Conservation (phyloP, 37 sponge, comb jelly and placozoan genomes). For the Oscarella lobularis region DNA sequence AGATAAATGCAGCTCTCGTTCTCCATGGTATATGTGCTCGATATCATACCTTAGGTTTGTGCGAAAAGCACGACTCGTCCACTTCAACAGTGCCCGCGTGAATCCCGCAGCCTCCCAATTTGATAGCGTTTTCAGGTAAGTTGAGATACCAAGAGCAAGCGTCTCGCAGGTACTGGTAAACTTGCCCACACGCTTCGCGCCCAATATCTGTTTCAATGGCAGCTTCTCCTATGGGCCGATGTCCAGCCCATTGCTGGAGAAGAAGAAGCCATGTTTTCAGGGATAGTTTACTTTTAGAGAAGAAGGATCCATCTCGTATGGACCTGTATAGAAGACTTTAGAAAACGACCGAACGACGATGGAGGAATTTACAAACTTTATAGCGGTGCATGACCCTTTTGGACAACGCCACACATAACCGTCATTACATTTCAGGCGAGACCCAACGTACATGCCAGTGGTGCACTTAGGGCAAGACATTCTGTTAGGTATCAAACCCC, state of each 20-base stretch:
- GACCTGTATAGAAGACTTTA: not conserved
- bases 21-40: not conserved
- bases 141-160: not conserved
- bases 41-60: constrained; percentile 10
- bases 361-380: not conserved
- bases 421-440: no score
- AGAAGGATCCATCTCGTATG: not conserved
- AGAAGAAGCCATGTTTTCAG: not conserved
- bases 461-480: no score
- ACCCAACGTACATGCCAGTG: no score
- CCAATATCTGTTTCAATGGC: no score
- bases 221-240: not conserved
- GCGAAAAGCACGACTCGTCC: constrained; percentile 12
- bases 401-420: not conserved
- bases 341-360: not conserved
- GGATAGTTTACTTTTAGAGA: not conserved
- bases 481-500: no score
- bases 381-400: not conserved
- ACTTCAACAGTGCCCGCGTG: not conserved
- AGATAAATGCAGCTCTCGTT: not conserved
- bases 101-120: not conserved
- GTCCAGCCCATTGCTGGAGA: not conserved
- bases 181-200: no score
- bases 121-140: not conserved
- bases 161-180: not conserved